Base-by-base conservation (phyloP, 2,888 invertebrate genomes). In the Ganaspis brasiliensis region DNA sequence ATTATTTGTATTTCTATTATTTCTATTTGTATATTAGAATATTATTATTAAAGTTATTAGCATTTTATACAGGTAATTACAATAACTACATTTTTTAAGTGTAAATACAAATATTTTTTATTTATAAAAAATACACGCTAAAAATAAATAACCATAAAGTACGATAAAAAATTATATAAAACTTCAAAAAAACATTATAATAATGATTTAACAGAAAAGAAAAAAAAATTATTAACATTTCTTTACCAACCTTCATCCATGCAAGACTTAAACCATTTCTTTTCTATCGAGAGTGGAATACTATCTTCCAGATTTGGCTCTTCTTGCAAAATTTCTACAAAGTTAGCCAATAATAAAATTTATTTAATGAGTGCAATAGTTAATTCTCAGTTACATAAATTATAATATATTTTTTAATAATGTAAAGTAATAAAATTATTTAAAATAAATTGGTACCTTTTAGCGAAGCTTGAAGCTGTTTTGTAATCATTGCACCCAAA, bases 171-270 rank as follows among this genome's bases (percentile, higher is more conserved):
- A 31, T 31, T 31, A 31, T 31, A 4, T 31, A 31, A 4, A 6
- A 31, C 31, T 31, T n/a, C n/a, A n/a, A n/a, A 31, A 31, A 31
- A 31, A 6, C 2, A 31, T 31, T 4, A 31, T 31, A 31, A 31
- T 31, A 31, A 31, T 31, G 2, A 4, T 31, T 31, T 31, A n/a
- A 1, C 14, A 12, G 14, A 1, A 5, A 24, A 0, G 5, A 14
- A 1, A 14, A 4, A 16, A n/a, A 31, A 57, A 31, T 16, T 61
- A 10, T 3, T 19, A 0, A 19, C 10, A 61, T 16, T 35, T 12
- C n/a, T 19, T 1, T 14, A n/a, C n/a, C n/a, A 59, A 76, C 78
- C 76, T 55, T 72, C 26, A 37, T 79, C 21, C 78, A 79, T 79
- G 26, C 78, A 76, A 2, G 78, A 71, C 35, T 74, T 71, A n/a